Evolutionary conservation across 2,888 invertebrate genomes (phyloP).

Genomic region (Tenthredo mesomela): DNA sequence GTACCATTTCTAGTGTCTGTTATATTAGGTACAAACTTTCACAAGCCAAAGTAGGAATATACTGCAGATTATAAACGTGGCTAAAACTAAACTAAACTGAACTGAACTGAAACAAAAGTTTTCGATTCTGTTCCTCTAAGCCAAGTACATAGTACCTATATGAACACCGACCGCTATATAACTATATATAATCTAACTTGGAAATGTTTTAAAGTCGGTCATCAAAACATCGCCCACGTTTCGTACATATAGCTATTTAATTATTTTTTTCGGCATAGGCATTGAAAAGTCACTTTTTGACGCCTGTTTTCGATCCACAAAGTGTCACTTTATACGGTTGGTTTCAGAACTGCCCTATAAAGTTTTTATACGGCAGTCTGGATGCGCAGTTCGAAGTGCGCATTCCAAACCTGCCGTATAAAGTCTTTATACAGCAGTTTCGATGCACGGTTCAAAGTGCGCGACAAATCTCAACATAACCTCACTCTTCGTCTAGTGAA

Average conservation of each 20-base stretch:
- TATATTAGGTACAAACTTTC: neutral
- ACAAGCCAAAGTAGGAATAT: neutral
- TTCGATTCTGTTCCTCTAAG: neutral
- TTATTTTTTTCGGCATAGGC: no score
- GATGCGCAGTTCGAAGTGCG: no score
- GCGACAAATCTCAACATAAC: no score
- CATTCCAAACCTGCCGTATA: no score
- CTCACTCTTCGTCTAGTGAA: no score
- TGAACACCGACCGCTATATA: neutral
- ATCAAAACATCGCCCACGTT: constrained; percentile 24
- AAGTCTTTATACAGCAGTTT: no score
- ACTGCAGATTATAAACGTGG: neutral
- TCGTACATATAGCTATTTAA: neutral
- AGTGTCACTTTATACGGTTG: no score
- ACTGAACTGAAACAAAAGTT: neutral
- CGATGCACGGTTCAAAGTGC: no score
- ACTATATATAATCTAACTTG: neutral
- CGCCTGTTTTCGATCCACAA: no score
- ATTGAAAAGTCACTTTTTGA: no score
- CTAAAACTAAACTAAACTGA: neutral
- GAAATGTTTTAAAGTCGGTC: constrained; percentile 16
- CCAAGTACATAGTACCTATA: neutral
- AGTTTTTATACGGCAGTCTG: no score
- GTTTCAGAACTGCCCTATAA: no score
- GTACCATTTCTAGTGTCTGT: neutral